Evolutionary conservation across 2,888 invertebrate species (phyloP).

Genomic region (Eurytoma adleriae): DNA sequence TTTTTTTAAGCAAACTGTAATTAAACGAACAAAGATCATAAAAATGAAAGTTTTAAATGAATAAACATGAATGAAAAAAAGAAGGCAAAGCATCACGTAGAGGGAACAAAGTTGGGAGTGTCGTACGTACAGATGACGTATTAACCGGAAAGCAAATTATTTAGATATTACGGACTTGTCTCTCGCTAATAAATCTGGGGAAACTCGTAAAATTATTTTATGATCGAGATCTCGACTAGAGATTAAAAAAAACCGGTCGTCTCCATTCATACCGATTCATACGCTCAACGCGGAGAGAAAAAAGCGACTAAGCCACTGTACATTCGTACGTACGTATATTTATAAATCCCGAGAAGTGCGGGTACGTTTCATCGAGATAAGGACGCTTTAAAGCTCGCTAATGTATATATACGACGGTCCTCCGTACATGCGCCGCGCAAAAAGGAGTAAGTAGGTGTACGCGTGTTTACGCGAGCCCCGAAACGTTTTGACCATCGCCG

Average conservation of each 20-base stretch:
- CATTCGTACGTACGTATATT: conserved; percentile 13
- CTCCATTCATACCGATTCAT: no score
- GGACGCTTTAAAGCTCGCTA: conserved; percentile 13
- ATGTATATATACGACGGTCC: background rate
- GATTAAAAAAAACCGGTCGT: background rate
- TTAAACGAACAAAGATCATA: no score
- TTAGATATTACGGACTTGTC: conserved; percentile 27
- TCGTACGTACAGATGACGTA: background rate
- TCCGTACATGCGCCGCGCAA: background rate
- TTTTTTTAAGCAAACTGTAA: no score
- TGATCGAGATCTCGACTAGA: conserved; percentile 8
- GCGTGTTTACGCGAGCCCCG: conserved; percentile 11
- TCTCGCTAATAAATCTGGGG: conserved; percentile 16
- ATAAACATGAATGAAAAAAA: background rate
- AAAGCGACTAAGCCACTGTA: background rate
- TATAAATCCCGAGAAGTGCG: conserved; percentile 32
- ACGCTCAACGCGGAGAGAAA: no score
- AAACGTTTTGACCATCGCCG: conserved; percentile 3
- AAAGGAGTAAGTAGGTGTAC: conserved; percentile 28
- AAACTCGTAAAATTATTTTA: conserved; percentile 41
- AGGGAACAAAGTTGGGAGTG: conserved; percentile 14
- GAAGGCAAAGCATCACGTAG: background rate
- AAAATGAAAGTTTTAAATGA: no score
- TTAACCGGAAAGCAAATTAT: conserved; percentile 33
- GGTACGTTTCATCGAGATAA: conserved; percentile 43